Evolutionary conservation across 2,888 invertebrate species (phyloP).

Genomic region (Geophilus truncorum): DNA sequence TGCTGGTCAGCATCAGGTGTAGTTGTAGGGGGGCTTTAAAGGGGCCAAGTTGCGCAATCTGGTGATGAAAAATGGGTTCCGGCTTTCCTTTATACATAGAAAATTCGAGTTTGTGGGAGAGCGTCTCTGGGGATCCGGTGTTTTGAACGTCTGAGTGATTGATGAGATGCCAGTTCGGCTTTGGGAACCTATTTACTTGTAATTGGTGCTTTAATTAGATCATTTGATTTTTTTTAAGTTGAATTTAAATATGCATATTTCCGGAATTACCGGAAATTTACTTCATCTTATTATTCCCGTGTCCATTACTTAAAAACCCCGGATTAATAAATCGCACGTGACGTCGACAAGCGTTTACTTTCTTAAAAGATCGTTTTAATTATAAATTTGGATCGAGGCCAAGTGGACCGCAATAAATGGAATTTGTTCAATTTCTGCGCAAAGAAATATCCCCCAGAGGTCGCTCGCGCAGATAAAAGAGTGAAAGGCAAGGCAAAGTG

Average conservation of each 20-base stretch:
- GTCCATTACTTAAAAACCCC: background rate
- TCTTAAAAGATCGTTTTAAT: background rate
- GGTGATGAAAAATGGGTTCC: too few relatives aligned
- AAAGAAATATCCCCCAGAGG: background rate
- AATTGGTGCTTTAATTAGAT: too few relatives aligned
- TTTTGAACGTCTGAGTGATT: too few relatives aligned
- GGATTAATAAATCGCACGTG: background rate
- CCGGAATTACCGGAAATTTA: too few relatives aligned
- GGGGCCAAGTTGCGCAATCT: background rate
- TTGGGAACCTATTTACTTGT: too few relatives aligned
- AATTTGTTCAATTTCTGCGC: background rate
- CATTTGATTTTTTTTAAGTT: too few relatives aligned
- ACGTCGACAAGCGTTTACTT: background rate
- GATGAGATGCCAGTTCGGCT: too few relatives aligned
- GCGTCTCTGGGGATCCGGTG: too few relatives aligned
- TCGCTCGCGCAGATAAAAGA: background rate
- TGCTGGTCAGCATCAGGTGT: background rate
- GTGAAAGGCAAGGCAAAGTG: background rate
- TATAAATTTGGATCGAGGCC: background rate
- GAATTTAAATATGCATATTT: too few relatives aligned
- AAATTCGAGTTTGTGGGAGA: too few relatives aligned
- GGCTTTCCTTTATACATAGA: too few relatives aligned
- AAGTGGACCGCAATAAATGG: background rate
- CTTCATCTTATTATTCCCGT: too few relatives aligned
- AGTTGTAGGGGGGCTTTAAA: background rate